Evolutionary conservation across 2,113 vertebrate species (phyloP).

Genomic region (Gnathonemus longibarbis): DNA sequence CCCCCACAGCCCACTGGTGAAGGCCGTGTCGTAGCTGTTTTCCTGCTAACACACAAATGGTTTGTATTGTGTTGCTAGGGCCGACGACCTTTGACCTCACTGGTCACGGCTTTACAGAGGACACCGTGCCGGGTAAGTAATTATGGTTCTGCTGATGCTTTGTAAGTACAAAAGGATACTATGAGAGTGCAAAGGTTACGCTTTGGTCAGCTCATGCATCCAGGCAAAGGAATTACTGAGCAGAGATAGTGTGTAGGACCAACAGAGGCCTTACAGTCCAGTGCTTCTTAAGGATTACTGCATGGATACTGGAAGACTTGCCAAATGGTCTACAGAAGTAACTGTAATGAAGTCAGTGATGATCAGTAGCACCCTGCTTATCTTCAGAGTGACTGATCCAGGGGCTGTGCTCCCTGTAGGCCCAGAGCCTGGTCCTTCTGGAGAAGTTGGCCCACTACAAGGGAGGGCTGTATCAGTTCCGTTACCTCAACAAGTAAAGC

Average conservation of each 20-base stretch:
- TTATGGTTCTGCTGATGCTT: not conserved
- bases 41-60: not conserved
- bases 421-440: not conserved
- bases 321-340: not conserved
- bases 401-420: not conserved
- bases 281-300: not conserved
- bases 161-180: not conserved
- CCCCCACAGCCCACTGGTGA: not conserved
- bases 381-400: not conserved
- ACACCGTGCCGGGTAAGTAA: not conserved
- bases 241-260: not conserved
- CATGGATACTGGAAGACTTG: not conserved
- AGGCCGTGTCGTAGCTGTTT: not conserved
- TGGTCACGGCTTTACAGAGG: not conserved
- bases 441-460: not conserved
- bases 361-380: not conserved
- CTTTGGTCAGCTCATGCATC: not conserved
- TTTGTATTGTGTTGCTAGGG: not conserved
- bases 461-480: not conserved
- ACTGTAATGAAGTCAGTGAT: not conserved
- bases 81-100: not conserved
- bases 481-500: not conserved
- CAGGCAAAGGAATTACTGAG: not conserved
- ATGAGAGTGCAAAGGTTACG: not conserved
- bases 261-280: not conserved